Percentiles rank a stretch among this genome's conserved stretches.
Evolutionary conservation across 2,888 invertebrate species (phyloP).

Genomic region (Matsumyia berberina): DNA sequence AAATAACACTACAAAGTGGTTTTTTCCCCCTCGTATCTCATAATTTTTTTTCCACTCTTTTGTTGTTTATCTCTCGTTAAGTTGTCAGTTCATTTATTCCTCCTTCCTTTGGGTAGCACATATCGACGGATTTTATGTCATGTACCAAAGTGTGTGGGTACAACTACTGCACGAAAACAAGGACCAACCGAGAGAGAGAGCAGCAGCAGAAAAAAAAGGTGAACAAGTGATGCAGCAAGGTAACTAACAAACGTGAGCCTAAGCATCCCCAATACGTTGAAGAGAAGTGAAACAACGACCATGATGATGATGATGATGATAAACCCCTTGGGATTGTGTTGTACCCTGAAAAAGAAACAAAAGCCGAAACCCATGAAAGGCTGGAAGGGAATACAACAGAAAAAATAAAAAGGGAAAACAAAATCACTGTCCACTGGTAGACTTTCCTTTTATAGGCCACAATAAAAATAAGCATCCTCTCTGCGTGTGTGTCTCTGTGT

Average conservation of each 20-base stretch:
- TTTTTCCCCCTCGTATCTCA: neutral
- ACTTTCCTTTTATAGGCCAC: constrained; percentile 75
- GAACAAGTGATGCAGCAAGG: constrained; percentile 68
- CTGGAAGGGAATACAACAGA: too few species aligned
- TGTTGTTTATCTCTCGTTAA: constrained; percentile 54
- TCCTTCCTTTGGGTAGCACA: constrained; percentile 46
- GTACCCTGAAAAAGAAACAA: constrained; percentile 58
- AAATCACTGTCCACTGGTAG: constrained; percentile 65
- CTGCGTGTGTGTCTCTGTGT: constrained; percentile 15
- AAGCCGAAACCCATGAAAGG: constrained; percentile 63
- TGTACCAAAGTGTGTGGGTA: constrained; percentile 76
- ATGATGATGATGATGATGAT: constrained; percentile 56
- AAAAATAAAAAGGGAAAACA: constrained; percentile 37
- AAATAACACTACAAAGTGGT: constrained; percentile 60
- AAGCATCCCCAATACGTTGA: constrained; percentile 68
- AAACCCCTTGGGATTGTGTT: constrained; percentile 72
- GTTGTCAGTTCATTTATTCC: constrained; percentile 61
- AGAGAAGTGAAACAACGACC: constrained; percentile 15
- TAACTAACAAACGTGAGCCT: constrained; percentile 41
- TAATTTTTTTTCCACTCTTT: neutral
- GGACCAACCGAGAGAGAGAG: constrained; percentile 23
- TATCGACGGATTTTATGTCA: constrained; percentile 72
- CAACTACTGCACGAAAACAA: constrained; percentile 61
- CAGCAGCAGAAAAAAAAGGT: constrained; percentile 18
- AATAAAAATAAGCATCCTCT: constrained; percentile 33